Conservation (phyloP, 2,797 vertebrate species). For the Macroramphosus scolopax region DNA sequence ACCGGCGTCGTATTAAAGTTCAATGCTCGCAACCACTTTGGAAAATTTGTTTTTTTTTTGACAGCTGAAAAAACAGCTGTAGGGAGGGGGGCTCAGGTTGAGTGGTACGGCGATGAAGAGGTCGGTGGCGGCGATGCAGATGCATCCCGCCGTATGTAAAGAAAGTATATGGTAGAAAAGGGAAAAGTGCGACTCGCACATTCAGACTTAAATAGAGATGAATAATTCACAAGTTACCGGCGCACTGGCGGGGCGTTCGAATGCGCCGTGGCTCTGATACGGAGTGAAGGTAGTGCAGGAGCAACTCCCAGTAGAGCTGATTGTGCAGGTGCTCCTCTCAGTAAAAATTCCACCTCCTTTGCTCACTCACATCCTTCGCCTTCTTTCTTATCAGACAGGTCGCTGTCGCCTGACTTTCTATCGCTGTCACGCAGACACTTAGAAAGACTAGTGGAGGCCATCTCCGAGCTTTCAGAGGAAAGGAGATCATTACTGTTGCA, state of each 20-base stretch:
- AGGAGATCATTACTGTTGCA: constrained; percentile 73
- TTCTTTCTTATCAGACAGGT: constrained; percentile 84
- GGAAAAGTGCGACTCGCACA: constrained; percentile 85
- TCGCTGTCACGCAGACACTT: constrained; percentile 77
- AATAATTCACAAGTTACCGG: constrained; percentile 94
- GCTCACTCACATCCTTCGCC: constrained; percentile 66
- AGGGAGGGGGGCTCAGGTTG: no score
- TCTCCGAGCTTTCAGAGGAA: constrained; percentile 61
- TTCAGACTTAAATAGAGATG: constrained; percentile 76
- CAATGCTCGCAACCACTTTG: no score
- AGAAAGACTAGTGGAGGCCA: constrained; percentile 64
- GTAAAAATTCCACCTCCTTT: constrained; percentile 85
- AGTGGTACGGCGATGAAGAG: no score
- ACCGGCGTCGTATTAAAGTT: constrained; percentile 28
- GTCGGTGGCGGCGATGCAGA: constrained; percentile 51
- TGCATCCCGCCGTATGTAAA: constrained; percentile 23
- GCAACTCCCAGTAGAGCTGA: constrained; percentile 94
- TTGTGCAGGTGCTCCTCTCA: constrained; percentile 91
- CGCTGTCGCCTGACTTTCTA: constrained; percentile 86
- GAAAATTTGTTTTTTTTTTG: constrained; percentile 12
- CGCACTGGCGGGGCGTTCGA: constrained; percentile 49
- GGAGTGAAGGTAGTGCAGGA: constrained; percentile 84
- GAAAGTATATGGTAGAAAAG: constrained; percentile 29
- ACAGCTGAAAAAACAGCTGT: constrained; percentile 57
- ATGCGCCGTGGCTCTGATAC: constrained; percentile 79